phyloP scores from a whole-genome alignment of 2,797 vertebrate species.

The Sternarchorhynchus goeldii region DNA sequence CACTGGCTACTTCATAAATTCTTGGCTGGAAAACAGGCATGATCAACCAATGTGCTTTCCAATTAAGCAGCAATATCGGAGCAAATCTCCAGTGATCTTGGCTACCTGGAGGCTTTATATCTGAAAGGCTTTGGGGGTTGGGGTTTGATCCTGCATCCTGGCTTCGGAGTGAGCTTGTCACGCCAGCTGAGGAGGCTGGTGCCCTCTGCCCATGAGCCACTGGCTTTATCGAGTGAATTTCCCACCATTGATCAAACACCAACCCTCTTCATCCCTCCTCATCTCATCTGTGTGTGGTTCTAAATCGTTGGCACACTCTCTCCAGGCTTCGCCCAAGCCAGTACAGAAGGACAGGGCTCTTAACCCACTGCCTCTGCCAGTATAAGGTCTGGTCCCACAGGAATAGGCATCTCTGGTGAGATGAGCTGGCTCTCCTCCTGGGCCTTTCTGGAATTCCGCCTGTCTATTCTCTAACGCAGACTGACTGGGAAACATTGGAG shows the following conservation, averaged over 20 bases:
- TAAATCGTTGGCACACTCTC: conserved; percentile 38
- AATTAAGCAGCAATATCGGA: conserved; percentile 67
- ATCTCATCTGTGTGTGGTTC: conserved; percentile 39
- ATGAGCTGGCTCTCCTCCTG: not conserved
- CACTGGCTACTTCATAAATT: conserved; percentile 58
- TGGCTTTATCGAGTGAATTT: conserved; percentile 55
- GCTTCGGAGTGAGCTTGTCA: conserved; percentile 27
- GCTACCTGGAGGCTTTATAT: conserved; percentile 7
- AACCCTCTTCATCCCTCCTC: conserved; percentile 19
- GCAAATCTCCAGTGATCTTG: conserved; percentile 28
- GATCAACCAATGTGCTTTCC: conserved; percentile 62
- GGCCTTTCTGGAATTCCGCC: too few species aligned
- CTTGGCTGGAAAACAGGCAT: conserved; percentile 55
- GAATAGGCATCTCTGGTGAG: not conserved
- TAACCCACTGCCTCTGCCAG: not conserved
- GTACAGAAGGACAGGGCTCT: not conserved
- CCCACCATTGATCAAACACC: conserved; percentile 49
- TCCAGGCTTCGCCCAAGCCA: not conserved
- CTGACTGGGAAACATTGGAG: not conserved
- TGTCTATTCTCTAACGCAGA: not conserved
- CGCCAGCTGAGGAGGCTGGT: conserved; percentile 36
- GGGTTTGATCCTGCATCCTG: not conserved
- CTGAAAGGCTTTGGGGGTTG: conserved; percentile 10
- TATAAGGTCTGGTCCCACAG: not conserved
- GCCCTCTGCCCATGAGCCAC: conserved; percentile 40